A percentile compares a stretch with the other conserved stretches of the same genome.
Evolutionary conservation across 1,140 invertebrate species (phyloP).

Genomic region (Dysdera silvatica): DNA sequence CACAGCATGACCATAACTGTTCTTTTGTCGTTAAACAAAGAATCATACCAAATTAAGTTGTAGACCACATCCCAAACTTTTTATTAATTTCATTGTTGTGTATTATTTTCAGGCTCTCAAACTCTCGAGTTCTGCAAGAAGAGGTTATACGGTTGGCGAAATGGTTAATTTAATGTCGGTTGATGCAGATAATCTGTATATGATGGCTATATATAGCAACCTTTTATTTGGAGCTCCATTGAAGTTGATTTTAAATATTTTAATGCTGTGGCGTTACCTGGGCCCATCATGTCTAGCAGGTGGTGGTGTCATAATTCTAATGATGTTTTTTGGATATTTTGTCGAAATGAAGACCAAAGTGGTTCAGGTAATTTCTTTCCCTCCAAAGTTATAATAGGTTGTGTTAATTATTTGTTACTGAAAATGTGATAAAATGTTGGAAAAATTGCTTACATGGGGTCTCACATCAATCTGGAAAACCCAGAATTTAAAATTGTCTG

Average conservation of each 20-base stretch:
- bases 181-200: constrained; percentile 26
- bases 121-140: not conserved
- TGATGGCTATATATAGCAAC: constrained; percentile 3
- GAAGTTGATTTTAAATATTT: constrained; percentile 13
- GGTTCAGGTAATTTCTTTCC: not conserved
- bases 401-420: constrained; percentile 12
- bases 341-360: constrained; percentile 42
- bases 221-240: constrained; percentile 22
- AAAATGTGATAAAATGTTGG: no score
- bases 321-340: constrained; percentile 44
- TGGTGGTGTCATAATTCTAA: constrained; percentile 42
- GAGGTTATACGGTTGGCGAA: constrained; percentile 30
- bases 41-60: no score
- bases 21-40: no score
- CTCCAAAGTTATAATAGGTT: not conserved
- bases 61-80: no score
- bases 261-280: constrained; percentile 29
- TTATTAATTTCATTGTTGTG: not conserved
- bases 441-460: no score
- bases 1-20: no score
- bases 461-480: no score
- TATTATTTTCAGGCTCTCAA: not conserved
- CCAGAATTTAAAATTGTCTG: no score
- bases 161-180: constrained; percentile 33
- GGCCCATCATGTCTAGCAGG: constrained; percentile 44